phyloP scores from a whole-genome alignment of 2,113 vertebrate genomes.

The Microcebus tavaratra region DNA sequence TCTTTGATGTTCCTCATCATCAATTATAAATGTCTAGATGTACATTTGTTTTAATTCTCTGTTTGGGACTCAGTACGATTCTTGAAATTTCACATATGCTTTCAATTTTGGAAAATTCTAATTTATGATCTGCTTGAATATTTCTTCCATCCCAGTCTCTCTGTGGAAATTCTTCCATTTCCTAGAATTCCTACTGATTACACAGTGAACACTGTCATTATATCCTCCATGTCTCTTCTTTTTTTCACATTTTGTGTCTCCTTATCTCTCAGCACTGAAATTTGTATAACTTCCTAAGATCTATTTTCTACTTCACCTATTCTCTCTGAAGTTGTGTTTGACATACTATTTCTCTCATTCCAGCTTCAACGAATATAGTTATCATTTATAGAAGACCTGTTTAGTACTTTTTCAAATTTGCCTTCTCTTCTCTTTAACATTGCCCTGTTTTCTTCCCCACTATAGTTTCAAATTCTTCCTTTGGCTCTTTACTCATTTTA shows the following conservation, averaged over 20 bases:
- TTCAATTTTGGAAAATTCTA: background rate
- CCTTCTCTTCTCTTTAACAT: background rate
- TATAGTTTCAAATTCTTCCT: slow-evolving; percentile 1
- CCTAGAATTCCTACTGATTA: background rate
- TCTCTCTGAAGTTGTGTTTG: background rate
- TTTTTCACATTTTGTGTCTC: slow-evolving; percentile 4
- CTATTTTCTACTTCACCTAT: background rate
- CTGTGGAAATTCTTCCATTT: background rate
- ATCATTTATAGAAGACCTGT: background rate
- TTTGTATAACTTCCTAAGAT: background rate
- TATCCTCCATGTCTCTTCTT: background rate
- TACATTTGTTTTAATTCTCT: background rate
- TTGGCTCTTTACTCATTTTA: slow-evolving; percentile 11
- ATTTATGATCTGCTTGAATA: background rate
- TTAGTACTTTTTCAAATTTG: background rate
- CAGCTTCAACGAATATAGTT: background rate
- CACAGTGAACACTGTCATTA: background rate
- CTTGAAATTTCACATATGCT: background rate
- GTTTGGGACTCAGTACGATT: background rate
- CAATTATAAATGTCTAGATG: background rate
- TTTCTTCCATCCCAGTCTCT: background rate
- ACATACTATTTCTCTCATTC: background rate
- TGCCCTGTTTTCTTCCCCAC: background rate
- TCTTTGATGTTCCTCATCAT: background rate
- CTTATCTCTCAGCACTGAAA: background rate